These are phyloP conservation scores for Dryobotodes eremita DNA, from an alignment of 2,888 invertebrate genomes.

Conservation along the genomic window DNA sequence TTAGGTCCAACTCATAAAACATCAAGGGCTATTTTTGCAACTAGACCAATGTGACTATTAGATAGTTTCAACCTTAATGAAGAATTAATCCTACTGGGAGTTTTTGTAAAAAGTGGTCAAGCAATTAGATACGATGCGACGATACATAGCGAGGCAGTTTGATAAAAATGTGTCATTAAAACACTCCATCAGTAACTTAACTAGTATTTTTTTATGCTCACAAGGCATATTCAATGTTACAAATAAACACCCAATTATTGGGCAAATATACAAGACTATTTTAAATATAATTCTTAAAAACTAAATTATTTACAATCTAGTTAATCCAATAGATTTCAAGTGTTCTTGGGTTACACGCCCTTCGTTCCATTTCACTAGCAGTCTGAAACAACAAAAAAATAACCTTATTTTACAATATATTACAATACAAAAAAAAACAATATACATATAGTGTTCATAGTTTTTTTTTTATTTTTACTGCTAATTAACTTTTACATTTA, in stretches of 20 bases:
- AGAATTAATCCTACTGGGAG: neutral
- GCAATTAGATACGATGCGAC: neutral
- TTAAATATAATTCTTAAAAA: too few species aligned
- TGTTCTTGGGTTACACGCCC: constrained; percentile 86
- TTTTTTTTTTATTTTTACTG: neutral
- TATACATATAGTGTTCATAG: too few species aligned
- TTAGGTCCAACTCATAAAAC: neutral
- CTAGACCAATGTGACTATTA: neutral
- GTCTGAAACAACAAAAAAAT: constrained; percentile 73
- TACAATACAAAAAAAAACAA: too few species aligned
- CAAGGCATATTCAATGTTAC: neutral
- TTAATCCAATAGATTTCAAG: constrained; percentile 75
- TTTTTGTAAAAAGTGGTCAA: neutral
- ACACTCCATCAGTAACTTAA: neutral
- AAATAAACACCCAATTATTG: constrained; percentile 18
- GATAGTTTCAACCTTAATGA: neutral
- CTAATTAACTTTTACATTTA: neutral
- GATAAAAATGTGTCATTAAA: neutral
- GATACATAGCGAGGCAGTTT: neutral
- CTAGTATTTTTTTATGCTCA: neutral
- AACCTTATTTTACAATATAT: neutral
- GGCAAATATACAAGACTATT: neutral
- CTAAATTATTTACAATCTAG: too few species aligned
- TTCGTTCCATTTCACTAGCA: constrained; percentile 88
- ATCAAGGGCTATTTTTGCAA: neutral